A percentile compares a stretch with the other conserved stretches of the same genome.
These are phyloP conservation scores for Procavia capensis DNA, from an alignment of 2,113 vertebrate genomes.

Conservation along the genomic window DNA sequence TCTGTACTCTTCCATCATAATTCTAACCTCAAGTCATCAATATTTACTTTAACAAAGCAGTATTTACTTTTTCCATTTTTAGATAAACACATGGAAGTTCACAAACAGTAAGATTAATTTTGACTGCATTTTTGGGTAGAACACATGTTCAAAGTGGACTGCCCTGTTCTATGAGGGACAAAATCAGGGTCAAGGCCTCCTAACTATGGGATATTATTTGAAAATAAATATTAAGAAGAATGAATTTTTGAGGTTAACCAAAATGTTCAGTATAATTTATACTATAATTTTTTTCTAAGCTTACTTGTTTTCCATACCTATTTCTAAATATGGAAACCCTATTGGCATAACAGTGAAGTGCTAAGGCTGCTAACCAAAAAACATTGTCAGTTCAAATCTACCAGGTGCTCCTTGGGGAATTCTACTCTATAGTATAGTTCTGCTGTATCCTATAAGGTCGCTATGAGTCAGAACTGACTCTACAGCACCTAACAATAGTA, in stretches of 20 bases:
- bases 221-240: not conserved
- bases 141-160: not conserved
- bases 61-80: not conserved
- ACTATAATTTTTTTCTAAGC: not conserved
- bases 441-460: too few species aligned
- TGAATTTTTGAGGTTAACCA: not conserved
- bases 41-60: not conserved
- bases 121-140: not conserved
- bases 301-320: constrained; percentile 9
- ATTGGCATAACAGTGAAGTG: too few species aligned
- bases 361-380: too few species aligned
- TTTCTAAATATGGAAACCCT: not conserved
- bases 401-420: too few species aligned
- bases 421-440: too few species aligned
- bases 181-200: not conserved
- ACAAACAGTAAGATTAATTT: not conserved
- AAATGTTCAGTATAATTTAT: not conserved
- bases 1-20: not conserved
- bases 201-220: not conserved
- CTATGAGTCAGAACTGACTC: too few species aligned
- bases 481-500: too few species aligned
- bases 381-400: too few species aligned
- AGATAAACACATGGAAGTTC: not conserved
- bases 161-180: not conserved
- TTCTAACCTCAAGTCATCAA: not conserved